These are phyloP conservation scores for Holotrichia oblita DNA, from an alignment of 1,140 invertebrate genomes.

Conservation along the genomic window DNA sequence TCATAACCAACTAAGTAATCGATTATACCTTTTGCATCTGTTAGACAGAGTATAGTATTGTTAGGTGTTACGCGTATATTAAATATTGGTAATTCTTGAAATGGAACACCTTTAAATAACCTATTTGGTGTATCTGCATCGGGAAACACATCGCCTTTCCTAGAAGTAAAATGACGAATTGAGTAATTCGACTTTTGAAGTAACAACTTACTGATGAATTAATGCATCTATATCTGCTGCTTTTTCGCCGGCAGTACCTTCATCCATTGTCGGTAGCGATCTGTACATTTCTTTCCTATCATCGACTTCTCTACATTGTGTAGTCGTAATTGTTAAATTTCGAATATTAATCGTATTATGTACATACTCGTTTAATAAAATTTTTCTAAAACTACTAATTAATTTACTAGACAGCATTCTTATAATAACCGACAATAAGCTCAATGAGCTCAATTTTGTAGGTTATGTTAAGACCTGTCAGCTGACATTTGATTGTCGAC, in stretches of 20 bases:
- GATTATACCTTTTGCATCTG: conserved; percentile 68
- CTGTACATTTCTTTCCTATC: conserved; percentile 68
- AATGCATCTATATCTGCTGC: conserved; percentile 68
- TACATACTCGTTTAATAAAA: not conserved
- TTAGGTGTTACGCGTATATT: conserved; percentile 84
- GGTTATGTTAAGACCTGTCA: conserved; percentile 3
- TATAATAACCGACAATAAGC: not conserved
- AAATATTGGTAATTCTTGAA: conserved; percentile 81
- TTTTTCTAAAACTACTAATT: conserved; percentile 1
- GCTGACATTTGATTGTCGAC: not conserved
- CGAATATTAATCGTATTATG: not conserved
- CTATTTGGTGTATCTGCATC: conserved; percentile 74
- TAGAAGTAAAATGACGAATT: conserved; percentile 58
- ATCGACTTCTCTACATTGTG: conserved; percentile 60
- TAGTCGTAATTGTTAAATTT: not conserved
- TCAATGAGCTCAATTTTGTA: conserved; percentile 2
- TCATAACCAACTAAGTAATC: conserved; percentile 55
- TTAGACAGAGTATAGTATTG: conserved; percentile 85
- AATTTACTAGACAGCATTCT: not conserved
- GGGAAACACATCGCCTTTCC: conserved; percentile 77
- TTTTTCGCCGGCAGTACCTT: conserved; percentile 75
- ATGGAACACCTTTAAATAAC: conserved; percentile 82
- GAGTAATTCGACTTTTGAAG: not conserved
- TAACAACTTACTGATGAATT: conserved; percentile 56
- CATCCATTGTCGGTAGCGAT: conserved; percentile 68